phyloP scores from a whole-genome alignment of 2,113 vertebrate genomes.

The Brachyhypopomus gauderio region DNA sequence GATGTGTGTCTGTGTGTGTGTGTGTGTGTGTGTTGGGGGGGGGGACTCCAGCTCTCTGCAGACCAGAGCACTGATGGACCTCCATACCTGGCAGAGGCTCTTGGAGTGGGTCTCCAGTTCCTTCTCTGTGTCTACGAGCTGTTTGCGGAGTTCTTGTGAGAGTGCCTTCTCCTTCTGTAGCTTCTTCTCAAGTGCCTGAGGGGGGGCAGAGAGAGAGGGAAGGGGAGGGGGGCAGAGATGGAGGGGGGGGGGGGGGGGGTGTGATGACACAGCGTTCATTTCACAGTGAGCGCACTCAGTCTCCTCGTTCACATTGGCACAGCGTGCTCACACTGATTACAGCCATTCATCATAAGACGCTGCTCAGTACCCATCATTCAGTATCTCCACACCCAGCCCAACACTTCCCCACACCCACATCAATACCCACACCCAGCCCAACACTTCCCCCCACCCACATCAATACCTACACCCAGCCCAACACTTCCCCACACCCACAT shows the following conservation, averaged over 20 bases:
- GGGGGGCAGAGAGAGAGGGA: slow-evolving; percentile 43
- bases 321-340: neutral
- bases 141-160: slow-evolving; percentile 73
- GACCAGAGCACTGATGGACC: too few relatives aligned
- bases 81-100: slow-evolving; percentile 75
- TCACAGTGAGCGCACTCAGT: neutral
- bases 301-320: neutral
- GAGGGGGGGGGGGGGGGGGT: neutral
- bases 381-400: neutral
- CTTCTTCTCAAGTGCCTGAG: slow-evolving; percentile 79
- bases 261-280: slow-evolving; percentile 11
- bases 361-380: neutral
- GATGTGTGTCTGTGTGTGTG: neutral
- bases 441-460: too few relatives aligned
- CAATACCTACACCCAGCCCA: too few relatives aligned
- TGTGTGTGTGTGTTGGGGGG: slow-evolving; percentile 18
- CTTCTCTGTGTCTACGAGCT: slow-evolving; percentile 77
- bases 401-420: too few relatives aligned
- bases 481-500: too few relatives aligned
- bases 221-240: slow-evolving; percentile 43
- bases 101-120: slow-evolving; percentile 69
- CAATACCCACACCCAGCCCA: too few relatives aligned
- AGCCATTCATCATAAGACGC: neutral
- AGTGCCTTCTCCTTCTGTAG: slow-evolving; percentile 74
- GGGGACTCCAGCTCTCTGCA: neutral